Conservation (phyloP, 2,797 vertebrate species). For the Malurus leucopterus region DNA sequence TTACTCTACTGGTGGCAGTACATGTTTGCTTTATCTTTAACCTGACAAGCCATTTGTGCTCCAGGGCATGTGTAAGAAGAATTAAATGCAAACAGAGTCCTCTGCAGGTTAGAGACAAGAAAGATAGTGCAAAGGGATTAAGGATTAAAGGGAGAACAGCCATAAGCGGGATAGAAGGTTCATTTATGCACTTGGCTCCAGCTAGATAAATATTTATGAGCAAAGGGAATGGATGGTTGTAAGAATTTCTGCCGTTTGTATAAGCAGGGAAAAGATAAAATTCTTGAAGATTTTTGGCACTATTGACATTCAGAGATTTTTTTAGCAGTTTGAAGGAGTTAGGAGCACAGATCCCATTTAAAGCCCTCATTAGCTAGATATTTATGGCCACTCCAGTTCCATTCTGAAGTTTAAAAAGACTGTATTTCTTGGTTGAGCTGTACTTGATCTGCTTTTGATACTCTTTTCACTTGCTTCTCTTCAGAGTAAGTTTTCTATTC, state of each 20-base stretch:
- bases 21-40: constrained; percentile 65
- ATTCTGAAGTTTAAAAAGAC: background rate
- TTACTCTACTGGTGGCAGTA: constrained; percentile 47
- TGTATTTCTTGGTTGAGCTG: background rate
- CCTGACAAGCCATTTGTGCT: constrained; percentile 66
- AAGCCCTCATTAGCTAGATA: background rate
- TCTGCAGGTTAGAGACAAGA: constrained; percentile 65
- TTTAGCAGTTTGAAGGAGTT: background rate
- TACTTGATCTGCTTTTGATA: background rate
- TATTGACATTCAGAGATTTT: background rate
- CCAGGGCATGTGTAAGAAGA: constrained; percentile 63
- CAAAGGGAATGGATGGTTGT: constrained; percentile 11
- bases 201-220: constrained; percentile 66
- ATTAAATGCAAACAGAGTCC: constrained; percentile 68
- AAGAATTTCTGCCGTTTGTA: constrained; percentile 14
- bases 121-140: constrained; percentile 66
- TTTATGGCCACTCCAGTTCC: background rate
- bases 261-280: constrained; percentile 16
- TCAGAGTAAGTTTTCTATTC: background rate
- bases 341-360: background rate
- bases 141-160: constrained; percentile 63
- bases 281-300: constrained; percentile 5
- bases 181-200: constrained; percentile 50
- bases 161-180: constrained; percentile 37
- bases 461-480: background rate